A percentile compares a stretch with the other conserved stretches of the same genome.
These are phyloP conservation scores for Euclidia mi DNA, from an alignment of 2,888 invertebrate species.

Conservation along the genomic window DNA sequence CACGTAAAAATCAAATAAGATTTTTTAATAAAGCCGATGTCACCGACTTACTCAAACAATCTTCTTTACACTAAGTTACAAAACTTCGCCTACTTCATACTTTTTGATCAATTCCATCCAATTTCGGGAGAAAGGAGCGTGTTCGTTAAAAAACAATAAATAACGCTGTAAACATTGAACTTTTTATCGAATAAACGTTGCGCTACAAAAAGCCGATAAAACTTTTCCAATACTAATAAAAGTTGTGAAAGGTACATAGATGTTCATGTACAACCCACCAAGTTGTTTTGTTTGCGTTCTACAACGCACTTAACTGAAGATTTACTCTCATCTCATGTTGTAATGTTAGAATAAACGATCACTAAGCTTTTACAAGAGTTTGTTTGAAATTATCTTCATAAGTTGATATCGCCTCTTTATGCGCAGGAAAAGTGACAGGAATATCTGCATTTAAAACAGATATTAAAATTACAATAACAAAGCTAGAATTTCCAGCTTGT, in stretches of 20 bases:
- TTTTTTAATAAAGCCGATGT: too few relatives aligned
- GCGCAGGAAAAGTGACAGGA: too few relatives aligned
- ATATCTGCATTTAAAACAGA: too few relatives aligned
- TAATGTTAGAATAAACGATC: slow-evolving; percentile 26
- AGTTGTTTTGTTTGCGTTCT: slow-evolving; percentile 39
- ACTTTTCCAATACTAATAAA: slow-evolving; percentile 72
- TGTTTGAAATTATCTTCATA: background rate
- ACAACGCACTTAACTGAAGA: slow-evolving; percentile 33
- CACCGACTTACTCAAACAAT: slow-evolving; percentile 26
- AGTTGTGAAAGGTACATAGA: slow-evolving; percentile 51
- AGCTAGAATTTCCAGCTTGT: too few relatives aligned
- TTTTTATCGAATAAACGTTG: slow-evolving; percentile 61
- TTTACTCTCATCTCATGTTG: slow-evolving; percentile 31
- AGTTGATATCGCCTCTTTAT: background rate
- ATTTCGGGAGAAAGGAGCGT: slow-evolving; percentile 42
- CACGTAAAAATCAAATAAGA: too few relatives aligned
- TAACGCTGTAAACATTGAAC: slow-evolving; percentile 65
- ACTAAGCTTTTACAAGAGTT: background rate
- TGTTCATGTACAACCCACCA: slow-evolving; percentile 8
- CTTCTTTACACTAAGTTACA: slow-evolving; percentile 16
- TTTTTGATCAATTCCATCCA: slow-evolving; percentile 50
- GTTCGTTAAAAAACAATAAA: slow-evolving; percentile 69
- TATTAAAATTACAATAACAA: too few relatives aligned
- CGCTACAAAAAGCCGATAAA: slow-evolving; percentile 59
- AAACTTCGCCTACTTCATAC: slow-evolving; percentile 42